Evolutionary conservation across 2,113 vertebrate genomes (phyloP).

Genomic region (Prietella phreatophila): DNA sequence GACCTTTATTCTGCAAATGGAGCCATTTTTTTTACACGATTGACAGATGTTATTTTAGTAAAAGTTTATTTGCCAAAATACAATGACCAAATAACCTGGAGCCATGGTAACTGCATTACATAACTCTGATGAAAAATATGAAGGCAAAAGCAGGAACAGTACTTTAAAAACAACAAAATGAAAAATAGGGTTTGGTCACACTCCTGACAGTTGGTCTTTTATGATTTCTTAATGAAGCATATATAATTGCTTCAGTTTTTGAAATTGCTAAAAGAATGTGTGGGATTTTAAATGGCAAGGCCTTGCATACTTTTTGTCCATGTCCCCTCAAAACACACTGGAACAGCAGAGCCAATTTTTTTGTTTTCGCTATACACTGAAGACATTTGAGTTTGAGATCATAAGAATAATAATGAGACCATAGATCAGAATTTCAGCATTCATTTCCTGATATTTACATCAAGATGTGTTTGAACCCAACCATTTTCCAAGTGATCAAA

Average conservation of each 20-base stretch:
- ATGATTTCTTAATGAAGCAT: neutral
- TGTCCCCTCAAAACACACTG: neutral
- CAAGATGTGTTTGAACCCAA: neutral
- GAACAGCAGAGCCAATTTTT: neutral
- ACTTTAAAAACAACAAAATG: neutral
- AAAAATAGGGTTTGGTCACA: neutral
- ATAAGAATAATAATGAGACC: neutral
- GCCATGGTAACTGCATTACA: slow-evolving; percentile 65
- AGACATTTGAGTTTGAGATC: neutral
- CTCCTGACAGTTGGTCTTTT: neutral
- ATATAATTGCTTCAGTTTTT: neutral
- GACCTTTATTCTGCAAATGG: slow-evolving; percentile 80
- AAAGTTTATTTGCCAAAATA: slow-evolving; percentile 62
- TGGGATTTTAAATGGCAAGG: slow-evolving; percentile 2
- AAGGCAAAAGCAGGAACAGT: slow-evolving; percentile 51
- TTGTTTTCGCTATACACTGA: neutral
- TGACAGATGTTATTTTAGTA: slow-evolving; percentile 77
- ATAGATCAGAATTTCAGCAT: neutral
- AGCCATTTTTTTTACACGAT: slow-evolving; percentile 70
- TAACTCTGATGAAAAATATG: slow-evolving; percentile 74
- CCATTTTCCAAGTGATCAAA: neutral
- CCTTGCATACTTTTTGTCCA: neutral
- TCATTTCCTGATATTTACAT: neutral
- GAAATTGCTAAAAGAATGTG: neutral
- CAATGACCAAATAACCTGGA: slow-evolving; percentile 70